Evolutionary conservation across 2,888 invertebrate genomes (phyloP), one percentile per base, ranked within the genome.

Genomic region (Drosophila mimica): DNA sequence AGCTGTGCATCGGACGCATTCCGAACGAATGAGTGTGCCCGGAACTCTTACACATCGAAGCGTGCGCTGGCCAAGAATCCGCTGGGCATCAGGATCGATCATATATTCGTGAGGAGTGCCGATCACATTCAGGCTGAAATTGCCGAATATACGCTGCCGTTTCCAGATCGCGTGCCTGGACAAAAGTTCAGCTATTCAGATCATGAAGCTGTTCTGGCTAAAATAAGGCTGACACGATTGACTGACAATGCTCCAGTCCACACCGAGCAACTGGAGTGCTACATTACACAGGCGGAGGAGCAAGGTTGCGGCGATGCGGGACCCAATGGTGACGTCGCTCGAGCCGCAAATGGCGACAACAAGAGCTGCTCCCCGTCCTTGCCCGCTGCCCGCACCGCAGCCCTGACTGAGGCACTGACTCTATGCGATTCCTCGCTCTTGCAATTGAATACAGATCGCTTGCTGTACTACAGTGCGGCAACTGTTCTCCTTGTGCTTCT

Each of bases 61-160:
- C 92, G 93, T 1, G 93, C 94, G 3, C 94, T 94, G 66, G 92
- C 92, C 15, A 93, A 94, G 61, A 92, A 91, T 74, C 96, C 96
- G 0, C 93, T 95, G 49, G 99, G 99, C 25, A 97, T 97, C 92
- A 95, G 99, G 73, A 98, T 99, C 82, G 99, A 99, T 94, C 98
- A 99, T 92, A 96, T 99, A 80, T 94, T 99, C 83, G 97, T 92
- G 8, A 83, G 92, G 6, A 83, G 87, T 38, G 81, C 89, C 0
- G 91, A 92, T 38, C 73, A 81, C 4, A 81, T 90, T 31, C 82
- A 94, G 90, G 90, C 94, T 13, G 92, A 93, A 33, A 93, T 95
- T 52, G 83, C 93, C 6, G 94, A 94, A 76, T 96, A 96, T 89
- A 93, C 94, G 13, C 95, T 96, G 75, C 97, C 98, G 0, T 94